A percentile compares a stretch with the other conserved stretches of the same genome.
Evolutionary conservation across 2,113 vertebrate genomes (phyloP).

Genomic region (Ptilonorhynchus violaceus): DNA sequence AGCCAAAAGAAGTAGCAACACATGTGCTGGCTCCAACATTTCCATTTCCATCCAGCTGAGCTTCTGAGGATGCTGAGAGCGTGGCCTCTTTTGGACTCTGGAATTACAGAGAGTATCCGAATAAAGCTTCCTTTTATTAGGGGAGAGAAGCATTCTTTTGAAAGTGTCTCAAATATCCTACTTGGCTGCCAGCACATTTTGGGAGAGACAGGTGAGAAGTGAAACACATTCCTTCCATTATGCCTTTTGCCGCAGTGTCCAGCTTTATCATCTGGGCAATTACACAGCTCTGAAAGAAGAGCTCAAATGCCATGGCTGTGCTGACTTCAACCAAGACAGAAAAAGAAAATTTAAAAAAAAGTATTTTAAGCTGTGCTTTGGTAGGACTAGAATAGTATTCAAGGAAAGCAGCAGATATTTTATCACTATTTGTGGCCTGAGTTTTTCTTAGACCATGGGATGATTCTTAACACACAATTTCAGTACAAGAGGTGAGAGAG

Average conservation of each 20-base stretch:
- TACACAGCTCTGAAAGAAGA: neutral
- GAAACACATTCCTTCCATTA: conserved; percentile 56
- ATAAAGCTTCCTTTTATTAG: conserved; percentile 61
- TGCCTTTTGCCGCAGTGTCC: neutral
- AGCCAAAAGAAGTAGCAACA: conserved; percentile 32
- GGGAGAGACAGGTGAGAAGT: conserved; percentile 67
- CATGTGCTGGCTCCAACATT: conserved; percentile 23
- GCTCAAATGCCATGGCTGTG: neutral
- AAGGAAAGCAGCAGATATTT: neutral
- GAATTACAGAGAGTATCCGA: conserved; percentile 37
- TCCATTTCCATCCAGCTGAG: neutral
- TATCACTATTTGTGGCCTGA: neutral
- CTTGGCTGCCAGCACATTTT: conserved; percentile 50
- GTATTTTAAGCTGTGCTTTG: neutral
- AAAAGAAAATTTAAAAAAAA: too few species aligned
- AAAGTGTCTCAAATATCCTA: conserved; percentile 62
- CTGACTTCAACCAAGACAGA: neutral
- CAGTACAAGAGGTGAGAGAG: neutral
- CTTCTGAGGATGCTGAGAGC: conserved; percentile 4
- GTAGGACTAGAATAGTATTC: neutral
- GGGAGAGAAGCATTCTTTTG: conserved; percentile 57
- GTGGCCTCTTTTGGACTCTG: conserved; percentile 1
- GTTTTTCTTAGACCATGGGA: neutral
- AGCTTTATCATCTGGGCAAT: conserved; percentile 13
- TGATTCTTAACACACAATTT: neutral